These are phyloP conservation scores for Heterocephalus glaber DNA, from an alignment of 2,113 vertebrate species.

Conservation along the genomic window DNA sequence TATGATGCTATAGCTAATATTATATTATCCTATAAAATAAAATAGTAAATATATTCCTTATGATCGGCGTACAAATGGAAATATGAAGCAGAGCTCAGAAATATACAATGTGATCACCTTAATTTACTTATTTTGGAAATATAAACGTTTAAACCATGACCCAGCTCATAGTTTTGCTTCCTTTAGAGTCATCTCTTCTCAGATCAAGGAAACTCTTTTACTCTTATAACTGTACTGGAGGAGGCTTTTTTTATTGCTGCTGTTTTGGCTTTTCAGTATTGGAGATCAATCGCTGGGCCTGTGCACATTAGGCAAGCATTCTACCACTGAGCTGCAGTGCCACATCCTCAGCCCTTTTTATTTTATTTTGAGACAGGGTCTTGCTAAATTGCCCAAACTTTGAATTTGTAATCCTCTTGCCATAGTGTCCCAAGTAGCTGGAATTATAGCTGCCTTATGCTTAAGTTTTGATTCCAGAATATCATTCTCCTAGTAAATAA, in stretches of 20 bases:
- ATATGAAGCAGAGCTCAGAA: background rate
- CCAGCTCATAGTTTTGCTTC: background rate
- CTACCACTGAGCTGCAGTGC: background rate
- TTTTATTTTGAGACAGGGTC: background rate
- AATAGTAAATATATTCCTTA: background rate
- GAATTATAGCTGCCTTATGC: background rate
- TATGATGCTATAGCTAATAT: background rate
- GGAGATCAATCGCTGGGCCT: background rate
- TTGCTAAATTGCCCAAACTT: background rate
- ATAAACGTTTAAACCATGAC: background rate
- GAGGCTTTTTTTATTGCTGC: background rate
- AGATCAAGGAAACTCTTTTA: background rate
- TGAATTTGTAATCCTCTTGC: background rate
- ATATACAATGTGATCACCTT: background rate
- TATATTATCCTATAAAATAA: background rate
- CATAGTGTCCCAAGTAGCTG: background rate
- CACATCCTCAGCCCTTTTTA: background rate
- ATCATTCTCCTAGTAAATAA: background rate
- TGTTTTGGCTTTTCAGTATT: background rate
- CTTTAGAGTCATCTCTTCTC: background rate
- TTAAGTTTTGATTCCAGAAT: constrained; percentile 21
- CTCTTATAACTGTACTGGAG: background rate
- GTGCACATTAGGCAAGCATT: background rate
- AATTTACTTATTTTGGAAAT: constrained; percentile 9
- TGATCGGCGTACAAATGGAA: background rate